Base-by-base conservation (phyloP, 2,888 invertebrate species). In the Tryphoninae sp. region DNA sequence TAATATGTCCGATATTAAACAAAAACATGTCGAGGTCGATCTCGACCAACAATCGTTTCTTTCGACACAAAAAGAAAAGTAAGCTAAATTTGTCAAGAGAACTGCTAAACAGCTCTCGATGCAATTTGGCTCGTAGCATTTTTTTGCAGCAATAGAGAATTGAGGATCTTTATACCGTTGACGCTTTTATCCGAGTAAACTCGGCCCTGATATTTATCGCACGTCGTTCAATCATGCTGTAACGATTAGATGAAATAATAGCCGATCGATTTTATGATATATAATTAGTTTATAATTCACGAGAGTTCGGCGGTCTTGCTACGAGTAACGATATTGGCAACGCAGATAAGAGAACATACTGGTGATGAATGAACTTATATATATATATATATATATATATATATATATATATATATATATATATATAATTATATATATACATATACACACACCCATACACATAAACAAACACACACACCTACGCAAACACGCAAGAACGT, bases 271-370 rank as follows among this genome's bases (percentile, higher is more conserved):
- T 73, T 74, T 51, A 78, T 61, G 55, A 75, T 73, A 40, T 45
- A 62, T 62, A 51, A 80, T 81, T 80, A 80, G 65, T 81, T 72
- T 67, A 65, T 74, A 80, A 67, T 75, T 79, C 65, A 67, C 73
- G 53, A 68, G 51, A 75, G 49, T 11, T 71, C 69, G n/a, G 79
- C 55, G 69, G 33, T 78, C 74, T 78, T 75, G 82, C 79, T 83
- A 75, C 78, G 76, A 68, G 80, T 65, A 71, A 80, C 74, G 77
- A 73, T 76, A 61, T 79, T 79, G 64, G 19, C 64, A 59, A 72
- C 23, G 64, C 40, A 23, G 61, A 19, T 61, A 58, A 61, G 76
- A 76, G 19, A 42, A 79, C 73, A 19, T 33, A 72, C 42, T 53
- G 61, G 45, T 59, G 26, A 69, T 61, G 69, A 69, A 75, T 69